Evolutionary conservation across 2,797 vertebrate genomes (phyloP), one percentile per base, ranked within the genome.

Genomic region (Pipistrellus pygmaeus): DNA sequence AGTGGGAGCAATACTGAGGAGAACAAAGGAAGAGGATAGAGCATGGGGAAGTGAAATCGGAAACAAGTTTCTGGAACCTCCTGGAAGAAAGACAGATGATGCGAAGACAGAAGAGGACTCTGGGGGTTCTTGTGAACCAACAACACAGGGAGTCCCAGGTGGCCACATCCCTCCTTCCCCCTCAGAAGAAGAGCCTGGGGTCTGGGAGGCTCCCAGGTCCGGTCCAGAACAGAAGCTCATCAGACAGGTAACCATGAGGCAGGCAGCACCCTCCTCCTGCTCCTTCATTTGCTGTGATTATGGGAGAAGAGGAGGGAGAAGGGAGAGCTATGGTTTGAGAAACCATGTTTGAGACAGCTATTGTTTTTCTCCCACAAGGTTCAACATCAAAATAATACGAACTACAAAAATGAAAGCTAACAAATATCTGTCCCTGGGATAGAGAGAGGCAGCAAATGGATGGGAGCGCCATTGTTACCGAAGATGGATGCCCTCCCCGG

Each of bases 381-480:
- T 17, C 77, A 93, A 93, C 91, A 46, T 68, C 62, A 71, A 92
- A 51, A 72, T 72, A 82, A 62, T 60, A 64, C 11, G 62, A 80
- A 75, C 5, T 10, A 75, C 23, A 95, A 66, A 93, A 95, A 94
- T 64, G 13, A 53, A 62, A 73, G 46, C 62, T 93, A 53, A 72
- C 66, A 72, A 72, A 35, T 21, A 82, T 41, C 48, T 82, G 44
- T 7, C 5, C 10, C 5, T 81, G 5, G 17, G n/a, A 82, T 11
- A 11, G 3, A 27, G 48, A 51, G 10, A n/a, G 2, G 23, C 27
- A 27, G 38, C 27, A 66, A 46, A 69, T 13, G 30, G 57, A 53
- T 21, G 38, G 88, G 38, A 57, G 66, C 32, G 20, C 53, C 27
- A 48, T 41, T 5, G 0, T 21, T 11, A 25, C 48, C 62, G 25